phyloP scores from a whole-genome alignment of 2,888 invertebrate genomes.

The Cristatella mucedo region DNA sequence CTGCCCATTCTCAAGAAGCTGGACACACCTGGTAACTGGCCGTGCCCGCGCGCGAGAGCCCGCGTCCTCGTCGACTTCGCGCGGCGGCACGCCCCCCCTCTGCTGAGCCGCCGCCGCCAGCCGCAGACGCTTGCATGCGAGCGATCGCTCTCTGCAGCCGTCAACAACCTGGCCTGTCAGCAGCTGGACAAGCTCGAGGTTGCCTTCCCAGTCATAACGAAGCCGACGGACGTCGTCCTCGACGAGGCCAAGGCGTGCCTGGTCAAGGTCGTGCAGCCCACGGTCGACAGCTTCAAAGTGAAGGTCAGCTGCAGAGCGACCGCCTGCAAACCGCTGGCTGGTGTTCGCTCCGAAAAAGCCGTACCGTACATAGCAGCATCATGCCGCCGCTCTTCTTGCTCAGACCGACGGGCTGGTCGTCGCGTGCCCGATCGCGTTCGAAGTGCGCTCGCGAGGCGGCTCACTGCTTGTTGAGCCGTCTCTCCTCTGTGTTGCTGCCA shows the following conservation, averaged over 20 bases:
- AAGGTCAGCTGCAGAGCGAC: too few relatives aligned
- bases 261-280: neutral
- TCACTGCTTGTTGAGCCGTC: neutral
- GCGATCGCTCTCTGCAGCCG: conserved; percentile 11
- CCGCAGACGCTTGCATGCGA: too few relatives aligned
- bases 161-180: conserved; percentile 51
- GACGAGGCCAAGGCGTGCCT: too few relatives aligned
- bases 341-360: neutral
- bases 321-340: neutral
- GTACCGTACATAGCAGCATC: too few relatives aligned
- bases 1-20: conserved; percentile 56
- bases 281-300: neutral
- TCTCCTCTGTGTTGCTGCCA: neutral
- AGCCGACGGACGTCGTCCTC: conserved; percentile 68
- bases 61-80: too few relatives aligned
- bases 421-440: neutral
- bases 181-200: conserved; percentile 71
- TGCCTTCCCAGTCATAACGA: conserved; percentile 60
- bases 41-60: too few relatives aligned
- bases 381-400: too few relatives aligned
- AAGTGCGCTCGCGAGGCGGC: neutral
- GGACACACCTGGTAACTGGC: conserved; percentile 49
- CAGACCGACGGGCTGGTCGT: too few relatives aligned
- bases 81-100: too few relatives aligned
- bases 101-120: too few relatives aligned